Base-by-base conservation (phyloP, 2,797 vertebrate genomes). In the Periophthalmus magnuspinnatus region DNA sequence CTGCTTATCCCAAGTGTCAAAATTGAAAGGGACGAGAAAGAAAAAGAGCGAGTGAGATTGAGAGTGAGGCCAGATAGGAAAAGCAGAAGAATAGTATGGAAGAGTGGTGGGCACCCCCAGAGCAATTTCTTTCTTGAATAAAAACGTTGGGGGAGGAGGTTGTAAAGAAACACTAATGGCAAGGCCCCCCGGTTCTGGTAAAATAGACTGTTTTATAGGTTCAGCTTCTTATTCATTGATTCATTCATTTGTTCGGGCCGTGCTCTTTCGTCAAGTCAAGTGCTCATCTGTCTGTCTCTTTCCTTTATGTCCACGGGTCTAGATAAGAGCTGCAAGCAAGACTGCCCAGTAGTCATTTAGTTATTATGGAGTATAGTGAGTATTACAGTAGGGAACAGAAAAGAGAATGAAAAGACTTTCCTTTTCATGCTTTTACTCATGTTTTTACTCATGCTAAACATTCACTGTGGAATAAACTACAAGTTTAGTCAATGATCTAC, bases 11-110 rank as follows among this genome's bases (percentile, higher is more conserved):
- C 69, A 77, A 88, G 85, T 84, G 82, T 87, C 84, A 83, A 93
- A 97, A 98, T 96, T 97, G 96, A 98, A 98, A 97, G 95, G 94
- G 94, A 81, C 95, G 94, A 92, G 95, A 95, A 95, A 96, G 86
- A 95, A 94, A 94, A 94, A 93, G 65, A 78, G 85, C 83, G 76
- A 83, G 92, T 95, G 93, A 94, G 94, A 95, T 74, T 78, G 83
- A 79, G 85, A 86, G 95, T 95, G 93, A 94, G 72, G 82, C 73
- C 80, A 93, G 91, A 94, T 93, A 94, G 91, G 90, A 78, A 83
- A 57, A 84, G 47, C 70, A 70, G 76, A 75, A 83, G 86, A 89
- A 98, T 96, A 95, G 95, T 90, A 88, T 75, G 75, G 83, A 75
- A 67, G 94, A 92, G 91, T 73, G 70, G 62, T 67, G 81, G 93